A percentile compares a stretch with the other conserved stretches of the same genome.
These are phyloP conservation scores for Typhlichthys subterraneus DNA, from an alignment of 2,797 vertebrate species.

Conservation along the genomic window DNA sequence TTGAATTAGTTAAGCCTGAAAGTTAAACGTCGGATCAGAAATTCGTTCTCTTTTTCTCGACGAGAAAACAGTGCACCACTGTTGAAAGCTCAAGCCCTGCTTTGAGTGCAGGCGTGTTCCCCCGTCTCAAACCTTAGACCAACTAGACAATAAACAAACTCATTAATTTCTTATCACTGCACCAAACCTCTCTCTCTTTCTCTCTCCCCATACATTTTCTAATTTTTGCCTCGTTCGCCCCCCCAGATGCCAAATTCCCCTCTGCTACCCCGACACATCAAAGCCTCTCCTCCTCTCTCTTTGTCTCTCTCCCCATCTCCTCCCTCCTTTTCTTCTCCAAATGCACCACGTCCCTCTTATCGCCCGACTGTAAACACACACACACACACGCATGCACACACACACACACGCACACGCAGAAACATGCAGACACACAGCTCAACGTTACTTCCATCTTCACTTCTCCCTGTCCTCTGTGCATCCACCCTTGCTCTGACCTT, in stretches of 20 bases:
- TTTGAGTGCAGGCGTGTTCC: slow-evolving; percentile 17
- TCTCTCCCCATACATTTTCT: slow-evolving; percentile 17
- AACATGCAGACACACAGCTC: slow-evolving; percentile 10
- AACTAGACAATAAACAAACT: slow-evolving; percentile 61
- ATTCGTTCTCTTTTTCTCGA: too few species aligned
- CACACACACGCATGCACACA: neutral
- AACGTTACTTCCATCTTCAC: slow-evolving; percentile 24
- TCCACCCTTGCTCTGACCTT: too few species aligned
- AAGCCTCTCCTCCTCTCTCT: slow-evolving; percentile 32
- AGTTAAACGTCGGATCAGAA: too few species aligned
- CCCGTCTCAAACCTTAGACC: slow-evolving; percentile 54
- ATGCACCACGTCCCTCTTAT: neutral
- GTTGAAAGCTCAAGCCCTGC: slow-evolving; percentile 51
- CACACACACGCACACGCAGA: neutral
- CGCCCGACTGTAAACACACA: too few species aligned
- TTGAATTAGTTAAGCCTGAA: too few species aligned
- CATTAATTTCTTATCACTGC: slow-evolving; percentile 28
- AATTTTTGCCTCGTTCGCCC: neutral
- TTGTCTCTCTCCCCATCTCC: slow-evolving; percentile 7
- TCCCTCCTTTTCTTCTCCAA: slow-evolving; percentile 7
- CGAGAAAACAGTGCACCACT: slow-evolving; percentile 10
- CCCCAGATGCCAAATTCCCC: slow-evolving; percentile 29
- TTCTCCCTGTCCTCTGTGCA: neutral
- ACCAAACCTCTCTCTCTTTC: slow-evolving; percentile 42
- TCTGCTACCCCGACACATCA: slow-evolving; percentile 44